A percentile compares a stretch with the other conserved stretches of the same genome.
Evolutionary conservation across 2,888 invertebrate species (phyloP).

Genomic region (Pardosa pseudoannulata): DNA sequence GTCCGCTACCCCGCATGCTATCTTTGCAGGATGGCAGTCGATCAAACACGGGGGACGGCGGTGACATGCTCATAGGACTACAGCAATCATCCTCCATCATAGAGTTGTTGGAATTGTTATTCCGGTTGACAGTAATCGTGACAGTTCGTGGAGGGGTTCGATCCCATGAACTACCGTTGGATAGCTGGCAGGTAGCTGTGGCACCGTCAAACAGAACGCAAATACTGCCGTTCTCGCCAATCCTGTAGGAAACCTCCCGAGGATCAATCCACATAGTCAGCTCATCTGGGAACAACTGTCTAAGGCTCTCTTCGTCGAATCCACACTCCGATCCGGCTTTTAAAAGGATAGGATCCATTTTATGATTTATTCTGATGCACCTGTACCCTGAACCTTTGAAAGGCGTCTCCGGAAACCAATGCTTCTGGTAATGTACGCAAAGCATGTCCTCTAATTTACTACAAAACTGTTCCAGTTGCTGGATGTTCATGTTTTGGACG

Average conservation of each 20-base stretch:
- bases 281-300: conserved; percentile 82
- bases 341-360: conserved; percentile 84
- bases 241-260: conserved; percentile 83
- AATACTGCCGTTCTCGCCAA: conserved; percentile 83
- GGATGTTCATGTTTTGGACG: conserved; percentile 73
- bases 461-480: conserved; percentile 79
- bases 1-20: conserved; percentile 20
- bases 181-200: conserved; percentile 15
- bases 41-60: conserved; percentile 39
- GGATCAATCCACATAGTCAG: conserved; percentile 88
- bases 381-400: conserved; percentile 85
- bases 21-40: conserved; percentile 52
- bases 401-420: conserved; percentile 86
- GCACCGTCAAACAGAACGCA: conserved; percentile 80
- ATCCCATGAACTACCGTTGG: background rate
- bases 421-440: conserved; percentile 81
- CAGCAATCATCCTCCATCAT: conserved; percentile 11
- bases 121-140: conserved; percentile 23
- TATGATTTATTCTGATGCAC: conserved; percentile 84
- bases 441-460: conserved; percentile 79
- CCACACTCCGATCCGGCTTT: conserved; percentile 83
- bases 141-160: background rate
- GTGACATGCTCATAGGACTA: conserved; percentile 45
- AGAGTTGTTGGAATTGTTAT: conserved; percentile 19
- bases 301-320: conserved; percentile 81